phyloP scores from a whole-genome alignment of 2,888 invertebrate genomes.

The Acholoe squamosa region DNA sequence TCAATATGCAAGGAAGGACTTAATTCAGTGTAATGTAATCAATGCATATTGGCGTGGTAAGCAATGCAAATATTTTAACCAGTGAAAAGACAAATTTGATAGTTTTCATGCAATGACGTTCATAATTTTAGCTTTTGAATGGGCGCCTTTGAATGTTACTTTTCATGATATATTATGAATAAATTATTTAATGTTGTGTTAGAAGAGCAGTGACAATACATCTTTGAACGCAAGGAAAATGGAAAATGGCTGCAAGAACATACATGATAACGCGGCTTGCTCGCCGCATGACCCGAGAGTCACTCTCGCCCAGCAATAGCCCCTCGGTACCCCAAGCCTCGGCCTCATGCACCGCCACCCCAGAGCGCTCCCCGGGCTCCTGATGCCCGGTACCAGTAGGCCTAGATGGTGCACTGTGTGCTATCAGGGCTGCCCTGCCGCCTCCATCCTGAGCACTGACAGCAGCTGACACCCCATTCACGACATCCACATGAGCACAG shows the following conservation, averaged over 20 bases:
- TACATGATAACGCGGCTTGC: slow-evolving; percentile 79
- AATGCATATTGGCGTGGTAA: not conserved
- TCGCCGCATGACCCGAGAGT: slow-evolving; percentile 78
- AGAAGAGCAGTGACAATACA: not conserved
- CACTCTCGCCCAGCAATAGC: slow-evolving; percentile 66
- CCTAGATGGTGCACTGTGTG: too few species aligned
- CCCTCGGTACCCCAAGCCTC: slow-evolving; percentile 50
- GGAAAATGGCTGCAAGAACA: slow-evolving; percentile 67
- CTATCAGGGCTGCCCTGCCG: not conserved
- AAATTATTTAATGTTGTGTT: not conserved
- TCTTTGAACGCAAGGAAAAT: too few species aligned
- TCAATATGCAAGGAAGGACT: too few species aligned
- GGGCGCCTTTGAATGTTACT: not conserved
- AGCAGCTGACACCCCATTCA: slow-evolving; percentile 13
- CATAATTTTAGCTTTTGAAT: not conserved
- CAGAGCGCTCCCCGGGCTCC: not conserved
- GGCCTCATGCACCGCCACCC: not conserved
- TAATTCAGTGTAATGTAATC: not conserved
- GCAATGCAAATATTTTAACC: not conserved
- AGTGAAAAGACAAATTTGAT: not conserved
- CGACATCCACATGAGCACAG: slow-evolving; percentile 54
- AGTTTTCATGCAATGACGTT: slow-evolving; percentile 7
- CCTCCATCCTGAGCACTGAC: not conserved
- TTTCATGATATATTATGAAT: not conserved
- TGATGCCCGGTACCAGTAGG: not conserved